These are phyloP conservation scores for Phymastichus coffea DNA, from an alignment of 1,140 invertebrate species.

Conservation along the genomic window DNA sequence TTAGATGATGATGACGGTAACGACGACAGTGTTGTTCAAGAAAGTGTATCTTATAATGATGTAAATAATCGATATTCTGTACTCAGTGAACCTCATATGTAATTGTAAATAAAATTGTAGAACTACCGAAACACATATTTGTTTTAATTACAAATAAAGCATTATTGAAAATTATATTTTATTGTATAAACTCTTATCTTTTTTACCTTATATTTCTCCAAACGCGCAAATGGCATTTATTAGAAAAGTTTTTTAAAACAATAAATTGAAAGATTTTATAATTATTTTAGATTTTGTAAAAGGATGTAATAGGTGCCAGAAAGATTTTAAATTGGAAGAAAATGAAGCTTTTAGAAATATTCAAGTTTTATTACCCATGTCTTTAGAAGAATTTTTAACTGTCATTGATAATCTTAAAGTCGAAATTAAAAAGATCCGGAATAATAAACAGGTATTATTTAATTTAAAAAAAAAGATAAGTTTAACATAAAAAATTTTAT, in stretches of 20 bases:
- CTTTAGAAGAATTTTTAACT: constrained; percentile 36
- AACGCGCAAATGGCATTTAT: background rate
- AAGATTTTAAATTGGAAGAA: constrained; percentile 26
- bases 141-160: background rate
- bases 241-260: background rate
- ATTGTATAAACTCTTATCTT: background rate
- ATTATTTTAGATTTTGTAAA: constrained; percentile 23
- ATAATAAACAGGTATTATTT: constrained; percentile 16
- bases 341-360: constrained; percentile 35
- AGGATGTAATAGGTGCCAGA: constrained; percentile 20
- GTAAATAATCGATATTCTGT: constrained; percentile 36
- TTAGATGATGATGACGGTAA: constrained; percentile 4
- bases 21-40: constrained; percentile 1
- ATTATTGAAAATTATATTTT: background rate
- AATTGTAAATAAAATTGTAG: background rate
- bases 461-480: constrained; percentile 17
- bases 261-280: background rate
- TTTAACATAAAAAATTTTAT: background rate
- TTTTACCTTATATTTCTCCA: too few relatives aligned
- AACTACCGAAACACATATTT: too few relatives aligned
- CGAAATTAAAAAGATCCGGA: constrained; percentile 11
- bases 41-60: constrained; percentile 35
- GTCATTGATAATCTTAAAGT: constrained; percentile 32
- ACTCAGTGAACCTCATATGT: background rate
- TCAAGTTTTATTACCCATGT: constrained; percentile 32